Conservation (phyloP, 2,888 invertebrate genomes). For the Podotricha telesiphe region DNA sequence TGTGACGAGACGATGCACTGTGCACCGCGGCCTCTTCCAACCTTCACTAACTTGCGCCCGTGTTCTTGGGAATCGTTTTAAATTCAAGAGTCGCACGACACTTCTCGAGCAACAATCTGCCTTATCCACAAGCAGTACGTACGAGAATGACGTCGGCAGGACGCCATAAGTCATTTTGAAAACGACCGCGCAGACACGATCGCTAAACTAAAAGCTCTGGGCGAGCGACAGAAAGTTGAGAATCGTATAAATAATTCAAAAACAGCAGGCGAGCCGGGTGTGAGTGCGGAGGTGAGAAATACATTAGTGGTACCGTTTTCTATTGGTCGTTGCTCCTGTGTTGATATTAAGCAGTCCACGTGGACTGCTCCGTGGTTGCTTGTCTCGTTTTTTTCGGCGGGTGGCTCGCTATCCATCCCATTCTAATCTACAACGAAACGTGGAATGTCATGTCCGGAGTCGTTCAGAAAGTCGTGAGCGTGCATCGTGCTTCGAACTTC, state of each 20-base stretch:
- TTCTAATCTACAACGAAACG: conserved; percentile 84
- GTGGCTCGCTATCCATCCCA: conserved; percentile 77
- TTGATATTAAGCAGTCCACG: conserved; percentile 84
- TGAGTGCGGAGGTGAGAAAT: conserved; percentile 85
- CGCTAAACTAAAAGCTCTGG: conserved; percentile 68
- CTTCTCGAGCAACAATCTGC: conserved; percentile 63
- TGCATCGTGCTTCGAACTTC: conserved; percentile 81
- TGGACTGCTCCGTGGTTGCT: conserved; percentile 79
- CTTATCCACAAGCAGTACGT: conserved; percentile 58
- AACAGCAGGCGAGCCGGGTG: conserved; percentile 75
- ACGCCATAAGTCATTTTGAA: conserved; percentile 71
- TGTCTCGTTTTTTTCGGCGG: conserved; percentile 81
- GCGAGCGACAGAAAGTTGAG: conserved; percentile 60
- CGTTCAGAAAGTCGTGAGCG: conserved; percentile 84
- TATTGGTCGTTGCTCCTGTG: conserved; percentile 83
- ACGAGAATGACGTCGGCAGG: conserved; percentile 58
- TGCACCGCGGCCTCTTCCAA: conserved; percentile 82
- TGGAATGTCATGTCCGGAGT: conserved; percentile 84
- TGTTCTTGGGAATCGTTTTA: conserved; percentile 84
- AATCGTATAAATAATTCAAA: conserved; percentile 67
- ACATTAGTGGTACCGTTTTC: conserved; percentile 84
- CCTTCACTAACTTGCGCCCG: conserved; percentile 82
- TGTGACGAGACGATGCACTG: conserved; percentile 82
- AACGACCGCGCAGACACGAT: conserved; percentile 56
- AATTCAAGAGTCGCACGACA: conserved; percentile 80